Evolutionary conservation across 2,888 invertebrate genomes (phyloP).

Genomic region (Mayetiola destructor): DNA sequence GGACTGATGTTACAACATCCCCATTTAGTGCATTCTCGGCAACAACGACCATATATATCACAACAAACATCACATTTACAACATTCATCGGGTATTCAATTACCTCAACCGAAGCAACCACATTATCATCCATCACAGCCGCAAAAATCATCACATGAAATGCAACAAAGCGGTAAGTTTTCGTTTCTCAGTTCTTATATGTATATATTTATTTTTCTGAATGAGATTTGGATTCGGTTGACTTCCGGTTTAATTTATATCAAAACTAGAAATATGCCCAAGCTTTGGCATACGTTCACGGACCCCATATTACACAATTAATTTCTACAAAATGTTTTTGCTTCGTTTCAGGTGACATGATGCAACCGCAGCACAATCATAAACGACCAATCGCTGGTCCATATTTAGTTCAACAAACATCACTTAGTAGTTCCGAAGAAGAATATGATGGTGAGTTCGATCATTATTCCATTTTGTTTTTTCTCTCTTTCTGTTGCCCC

Average conservation of each 20-base stretch:
- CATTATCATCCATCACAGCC: conserved; percentile 16
- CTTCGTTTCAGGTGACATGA: conserved; percentile 23
- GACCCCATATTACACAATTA: no score
- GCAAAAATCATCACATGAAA: no score
- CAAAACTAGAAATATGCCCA: no score
- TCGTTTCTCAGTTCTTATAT: no score
- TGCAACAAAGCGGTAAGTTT: no score
- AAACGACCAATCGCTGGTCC: conserved; percentile 24
- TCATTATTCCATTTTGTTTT: background rate
- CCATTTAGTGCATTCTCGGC: conserved; percentile 52
- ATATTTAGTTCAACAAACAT: conserved; percentile 26
- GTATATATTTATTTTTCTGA: no score
- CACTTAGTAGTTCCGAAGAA: conserved; percentile 56
- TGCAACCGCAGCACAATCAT: no score
- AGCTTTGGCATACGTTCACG: no score
- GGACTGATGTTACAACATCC: conserved; percentile 67
- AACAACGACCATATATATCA: conserved; percentile 34
- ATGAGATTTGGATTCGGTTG: no score
- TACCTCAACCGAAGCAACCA: conserved; percentile 18
- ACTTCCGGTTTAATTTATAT: no score
- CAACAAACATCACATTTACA: conserved; percentile 21
- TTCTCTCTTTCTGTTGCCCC: no score
- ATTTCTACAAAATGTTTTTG: background rate
- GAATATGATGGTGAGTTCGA: conserved; percentile 60
- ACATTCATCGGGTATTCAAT: conserved; percentile 16